phyloP scores from a whole-genome alignment of 64 coral and sea anemone genomes.

The Montipora capricornis region DNA sequence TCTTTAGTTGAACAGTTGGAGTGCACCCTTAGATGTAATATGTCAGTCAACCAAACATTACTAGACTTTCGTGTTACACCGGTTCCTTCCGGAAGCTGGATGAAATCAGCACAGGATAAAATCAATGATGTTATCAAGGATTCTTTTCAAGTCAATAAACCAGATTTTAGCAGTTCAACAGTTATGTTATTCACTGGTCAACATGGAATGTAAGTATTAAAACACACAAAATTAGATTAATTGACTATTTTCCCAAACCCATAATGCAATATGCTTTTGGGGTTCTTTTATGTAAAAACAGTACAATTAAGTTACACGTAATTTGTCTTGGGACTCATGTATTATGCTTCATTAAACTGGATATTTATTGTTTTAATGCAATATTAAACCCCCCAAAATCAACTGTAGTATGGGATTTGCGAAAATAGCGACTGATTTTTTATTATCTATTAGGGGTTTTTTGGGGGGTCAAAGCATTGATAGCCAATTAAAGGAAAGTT shows the following conservation, averaged over 20 bases:
- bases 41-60: slow-evolving; percentile 75
- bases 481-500: no score
- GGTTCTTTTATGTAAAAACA: no score
- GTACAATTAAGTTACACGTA: background rate
- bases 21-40: background rate
- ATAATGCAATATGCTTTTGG: no score
- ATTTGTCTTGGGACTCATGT: background rate
- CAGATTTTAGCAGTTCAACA: slow-evolving; percentile 2
- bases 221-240: no score
- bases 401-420: no score
- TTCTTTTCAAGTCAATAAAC: background rate
- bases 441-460: no score
- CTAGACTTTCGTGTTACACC: slow-evolving; percentile 66
- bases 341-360: background rate
- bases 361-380: no score
- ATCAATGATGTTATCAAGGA: slow-evolving; percentile 40
- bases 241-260: no score
- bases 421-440: no score
- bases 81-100: slow-evolving; percentile 46
- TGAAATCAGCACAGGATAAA: slow-evolving; percentile 12
- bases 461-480: no score
- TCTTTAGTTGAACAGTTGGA: no score
- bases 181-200: slow-evolving; percentile 16
- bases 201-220: slow-evolving; percentile 13
- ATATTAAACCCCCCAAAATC: no score